Base-by-base conservation (phyloP, 2,888 invertebrate genomes). In the Cristatella mucedo region DNA sequence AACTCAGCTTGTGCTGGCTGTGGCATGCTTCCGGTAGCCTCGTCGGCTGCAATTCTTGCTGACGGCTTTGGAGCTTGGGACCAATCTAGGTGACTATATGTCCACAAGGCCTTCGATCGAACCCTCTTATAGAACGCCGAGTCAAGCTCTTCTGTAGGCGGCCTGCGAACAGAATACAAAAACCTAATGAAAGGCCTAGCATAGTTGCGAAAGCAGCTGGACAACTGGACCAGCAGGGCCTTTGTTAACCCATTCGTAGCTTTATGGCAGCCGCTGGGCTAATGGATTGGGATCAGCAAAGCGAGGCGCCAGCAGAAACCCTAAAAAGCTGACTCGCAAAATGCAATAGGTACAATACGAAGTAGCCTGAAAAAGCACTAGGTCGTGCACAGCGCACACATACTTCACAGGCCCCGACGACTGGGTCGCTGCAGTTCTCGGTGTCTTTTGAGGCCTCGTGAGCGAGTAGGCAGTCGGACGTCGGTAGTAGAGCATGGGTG, bases 81-180 rank as follows among this genome's bases (percentile, higher is more conserved):
- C 61, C 61, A 61, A 45, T 60, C 58, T 49, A 60, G 55, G 29
- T 50, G 49, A 7, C 56, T 56, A 44, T 52, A 58, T 32, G 59
- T 44, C 36, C 55, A 56, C 19, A 58, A 51, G 7, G 59, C 55
- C 43, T 59, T 56, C 42, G 36, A 26, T 13, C 26, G 13, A 22
- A 36, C 36, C 4, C 36, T n/a, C 6, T 22, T n/a, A 16, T 36
- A 15, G 24, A 6, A 36, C n/a, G 36, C 36, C 18, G 13, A 13
- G 5, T 36, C 22, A 4, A 36, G 4, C 24, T 36, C 36, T 7
- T 4, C 36, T 4, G 36, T 36, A 4, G 36, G n/a, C 15, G 36
- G 36, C 36, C 36, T 36, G 21, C n/a, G 21, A 13, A 6, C 4
- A 16, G 7, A 26, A 7, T 9, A n/a, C n/a, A n/a, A n/a, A n/a